A percentile compares a stretch with the other conserved stretches of the same genome.
Conservation (phyloP, 1,140 invertebrate species). For the Eueides isabella region DNA sequence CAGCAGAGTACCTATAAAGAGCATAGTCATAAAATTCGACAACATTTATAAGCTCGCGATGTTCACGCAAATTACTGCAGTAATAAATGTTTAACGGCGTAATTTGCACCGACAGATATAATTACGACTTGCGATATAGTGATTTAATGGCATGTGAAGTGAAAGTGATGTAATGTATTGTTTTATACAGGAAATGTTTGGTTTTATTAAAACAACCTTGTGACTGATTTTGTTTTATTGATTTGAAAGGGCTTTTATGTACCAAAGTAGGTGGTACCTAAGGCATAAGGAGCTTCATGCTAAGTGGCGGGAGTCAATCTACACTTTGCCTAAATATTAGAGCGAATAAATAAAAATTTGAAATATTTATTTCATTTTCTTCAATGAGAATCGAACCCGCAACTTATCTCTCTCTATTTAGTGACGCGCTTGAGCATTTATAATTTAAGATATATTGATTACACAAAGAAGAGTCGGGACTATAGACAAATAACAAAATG, state of each 20-base stretch:
- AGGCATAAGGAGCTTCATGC: too few relatives aligned
- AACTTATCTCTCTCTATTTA: too few relatives aligned
- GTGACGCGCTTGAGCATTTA: too few relatives aligned
- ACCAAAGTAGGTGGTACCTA: too few relatives aligned
- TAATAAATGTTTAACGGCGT: constrained; percentile 25
- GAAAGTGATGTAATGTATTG: constrained; percentile 34
- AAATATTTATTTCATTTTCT: too few relatives aligned
- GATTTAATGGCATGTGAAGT: constrained; percentile 33
- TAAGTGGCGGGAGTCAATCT: too few relatives aligned
- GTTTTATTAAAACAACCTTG: not conserved
- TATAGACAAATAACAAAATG: too few relatives aligned
- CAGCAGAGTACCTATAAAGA: not conserved
- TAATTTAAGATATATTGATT: too few relatives aligned
- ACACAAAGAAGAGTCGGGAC: too few relatives aligned
- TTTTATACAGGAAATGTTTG: not conserved
- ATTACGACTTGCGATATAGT: constrained; percentile 30
- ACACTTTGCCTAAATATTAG: too few relatives aligned
- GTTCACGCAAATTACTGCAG: constrained; percentile 14
- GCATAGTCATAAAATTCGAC: not conserved
- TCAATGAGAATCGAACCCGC: too few relatives aligned
- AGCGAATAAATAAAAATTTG: too few relatives aligned
- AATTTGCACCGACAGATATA: constrained; percentile 32
- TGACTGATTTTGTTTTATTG: not conserved
- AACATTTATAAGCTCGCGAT: constrained; percentile 9
- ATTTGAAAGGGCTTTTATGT: not conserved